Base-by-base conservation (phyloP, 2,113 vertebrate genomes). In the Paramormyrops kingsleyae region DNA sequence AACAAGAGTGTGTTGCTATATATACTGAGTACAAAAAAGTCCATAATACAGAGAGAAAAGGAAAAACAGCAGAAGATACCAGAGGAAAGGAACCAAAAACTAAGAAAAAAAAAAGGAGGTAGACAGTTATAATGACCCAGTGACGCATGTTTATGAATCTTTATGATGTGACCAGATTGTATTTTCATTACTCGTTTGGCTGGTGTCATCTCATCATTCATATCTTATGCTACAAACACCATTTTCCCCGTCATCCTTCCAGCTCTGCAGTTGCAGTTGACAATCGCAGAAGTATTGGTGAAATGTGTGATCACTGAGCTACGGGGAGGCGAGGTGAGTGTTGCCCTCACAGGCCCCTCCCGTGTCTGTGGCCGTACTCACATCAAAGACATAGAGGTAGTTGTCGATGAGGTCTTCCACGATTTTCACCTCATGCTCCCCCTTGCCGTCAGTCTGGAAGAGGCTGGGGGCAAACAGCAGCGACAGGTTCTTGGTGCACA, bases 401-500 rank as follows among this genome's bases (percentile, higher is more conserved):
- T 98, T 97, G 86, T 98, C 98, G 0, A 99, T 99, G 93, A 99
- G 96, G 70, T 99, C 99, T 92, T 99, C 98, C 42, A 99, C 94
- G 77, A 99, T 97, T 92, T 98, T 98, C 87, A 99, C 98, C 95
- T 99, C 99, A 0, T 99, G 97, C 35, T 97, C 97, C 9, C 98
- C 98, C 89, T 98, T 98, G 66, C 99, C 99, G 0, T 99, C 98
- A 0, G 98, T 99, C 95, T 99, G 99, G 94, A 99, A 99, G 44
- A 99, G 96, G n/a, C 98, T 99, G 85, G 99, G 99, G 0, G 98
- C 98, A 0, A 99, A 99, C 44, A 99, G 95, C 92, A 99, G 95
- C 0, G 98, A 97, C 90, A 99, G 94, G 95, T 99, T 99, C 95
- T 98, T 97, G 3, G 99, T 99, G 95, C 96, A 98, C 99, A 99